Conservation (phyloP, 2,797 vertebrate species). For the Intellagama lesueurii region DNA sequence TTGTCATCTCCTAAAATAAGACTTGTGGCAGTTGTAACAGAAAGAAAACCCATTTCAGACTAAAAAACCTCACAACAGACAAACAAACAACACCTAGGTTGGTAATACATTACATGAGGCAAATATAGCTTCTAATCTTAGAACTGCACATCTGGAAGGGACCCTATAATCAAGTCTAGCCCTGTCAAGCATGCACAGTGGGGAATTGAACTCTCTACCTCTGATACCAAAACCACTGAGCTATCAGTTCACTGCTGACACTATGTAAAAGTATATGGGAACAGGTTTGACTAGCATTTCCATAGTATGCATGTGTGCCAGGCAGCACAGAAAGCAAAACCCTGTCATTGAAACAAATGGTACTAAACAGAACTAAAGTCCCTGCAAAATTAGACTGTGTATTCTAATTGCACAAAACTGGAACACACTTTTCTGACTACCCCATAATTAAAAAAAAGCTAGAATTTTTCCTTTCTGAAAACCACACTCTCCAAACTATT, state of each 20-base stretch:
- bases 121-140: not conserved
- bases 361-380: not conserved
- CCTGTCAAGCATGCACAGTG: no score
- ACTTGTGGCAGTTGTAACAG: slow-evolving; percentile 2
- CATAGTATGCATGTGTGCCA: not conserved
- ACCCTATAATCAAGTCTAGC: no score
- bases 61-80: not conserved
- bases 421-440: not conserved
- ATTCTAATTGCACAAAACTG: not conserved
- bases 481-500: not conserved
- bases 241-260: not conserved
- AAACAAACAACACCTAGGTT: not conserved
- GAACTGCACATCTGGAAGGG: not conserved
- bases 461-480: not conserved
- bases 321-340: not conserved
- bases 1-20: slow-evolving; percentile 24
- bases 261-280: not conserved
- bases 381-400: no score
- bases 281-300: not conserved
- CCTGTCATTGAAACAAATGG: not conserved
- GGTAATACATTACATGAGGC: slow-evolving; percentile 11
- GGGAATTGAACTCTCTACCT: no score
- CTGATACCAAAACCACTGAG: no score
- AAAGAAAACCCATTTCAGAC: slow-evolving; percentile 26
- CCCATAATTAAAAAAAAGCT: not conserved